A percentile compares a stretch with the other conserved stretches of the same genome.
Conservation (phyloP, 2,888 invertebrate species). For the Cataglyphis livida region DNA sequence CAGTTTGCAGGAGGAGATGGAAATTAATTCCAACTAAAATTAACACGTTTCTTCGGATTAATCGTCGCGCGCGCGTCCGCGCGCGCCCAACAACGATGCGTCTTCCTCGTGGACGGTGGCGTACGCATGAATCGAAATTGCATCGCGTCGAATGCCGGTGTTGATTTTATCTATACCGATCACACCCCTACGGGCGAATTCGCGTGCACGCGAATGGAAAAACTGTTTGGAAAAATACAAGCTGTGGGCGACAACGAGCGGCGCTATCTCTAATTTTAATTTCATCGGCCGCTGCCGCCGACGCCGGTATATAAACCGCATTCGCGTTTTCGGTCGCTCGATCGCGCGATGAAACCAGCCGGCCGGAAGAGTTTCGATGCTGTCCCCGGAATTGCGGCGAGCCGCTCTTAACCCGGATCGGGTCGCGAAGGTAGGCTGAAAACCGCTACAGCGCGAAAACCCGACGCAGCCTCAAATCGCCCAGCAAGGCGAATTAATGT, state of each 20-base stretch:
- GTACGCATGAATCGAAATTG: constrained; percentile 1
- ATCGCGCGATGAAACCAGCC: constrained; percentile 54
- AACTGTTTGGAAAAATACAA: constrained; percentile 31
- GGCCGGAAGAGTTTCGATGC: constrained; percentile 60
- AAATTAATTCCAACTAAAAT: constrained; percentile 7
- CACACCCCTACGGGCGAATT: constrained; percentile 16
- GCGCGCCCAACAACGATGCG: constrained; percentile 7
- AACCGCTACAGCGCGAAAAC: constrained; percentile 31
- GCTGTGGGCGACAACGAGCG: constrained; percentile 11
- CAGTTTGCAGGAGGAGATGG: constrained; percentile 9
- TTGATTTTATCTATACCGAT: constrained; percentile 1
- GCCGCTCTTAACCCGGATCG: constrained; percentile 66
- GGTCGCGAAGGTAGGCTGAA: constrained; percentile 52
- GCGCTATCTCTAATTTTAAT: constrained; percentile 47
- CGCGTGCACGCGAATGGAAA: constrained; percentile 38
- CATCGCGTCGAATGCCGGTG: not conserved
- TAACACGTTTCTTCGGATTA: not conserved
- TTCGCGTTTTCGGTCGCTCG: constrained; percentile 32
- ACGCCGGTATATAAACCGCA: constrained; percentile 23
- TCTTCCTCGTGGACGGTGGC: not conserved
- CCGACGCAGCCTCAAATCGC: constrained; percentile 36
- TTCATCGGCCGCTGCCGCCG: constrained; percentile 6
- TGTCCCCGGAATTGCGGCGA: constrained; percentile 61
- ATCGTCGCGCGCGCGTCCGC: not conserved
- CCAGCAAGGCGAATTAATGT: constrained; percentile 36